Conservation (phyloP, 2,888 invertebrate genomes). For the Andrena flavipes region DNA sequence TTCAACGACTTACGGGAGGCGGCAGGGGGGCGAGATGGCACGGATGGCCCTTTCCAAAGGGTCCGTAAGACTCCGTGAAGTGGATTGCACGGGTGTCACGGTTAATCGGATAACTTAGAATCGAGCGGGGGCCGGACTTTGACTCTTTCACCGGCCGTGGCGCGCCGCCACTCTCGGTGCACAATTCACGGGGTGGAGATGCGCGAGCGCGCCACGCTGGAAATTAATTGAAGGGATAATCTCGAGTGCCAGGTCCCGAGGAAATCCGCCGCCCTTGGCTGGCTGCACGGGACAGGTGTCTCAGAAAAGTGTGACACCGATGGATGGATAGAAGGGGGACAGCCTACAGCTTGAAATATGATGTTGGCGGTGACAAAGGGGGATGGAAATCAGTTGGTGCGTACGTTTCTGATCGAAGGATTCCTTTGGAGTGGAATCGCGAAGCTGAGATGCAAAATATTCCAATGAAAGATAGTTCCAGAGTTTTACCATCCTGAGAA, state of each 20-base stretch:
- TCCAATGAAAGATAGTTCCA: too few relatives aligned
- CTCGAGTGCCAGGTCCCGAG: constrained; percentile 22
- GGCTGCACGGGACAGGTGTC: constrained; percentile 24
- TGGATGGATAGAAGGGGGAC: constrained; percentile 29
- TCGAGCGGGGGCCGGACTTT: constrained; percentile 67
- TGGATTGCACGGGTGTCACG: constrained; percentile 78
- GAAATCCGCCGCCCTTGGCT: constrained; percentile 36
- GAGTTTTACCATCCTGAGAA: constrained; percentile 2
- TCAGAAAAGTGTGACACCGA: constrained; percentile 32
- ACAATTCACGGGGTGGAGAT: constrained; percentile 27
- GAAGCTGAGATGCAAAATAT: too few relatives aligned
- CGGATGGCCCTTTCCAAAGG: constrained; percentile 57
- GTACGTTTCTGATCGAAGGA: too few relatives aligned
- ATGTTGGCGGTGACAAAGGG: background rate
- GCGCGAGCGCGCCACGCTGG: constrained; percentile 18
- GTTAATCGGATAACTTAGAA: constrained; percentile 79
- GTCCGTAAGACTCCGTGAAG: constrained; percentile 65
- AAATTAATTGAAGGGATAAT: constrained; percentile 59
- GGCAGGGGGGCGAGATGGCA: constrained; percentile 31
- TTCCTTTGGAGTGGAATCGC: too few relatives aligned
- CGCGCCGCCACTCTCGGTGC: constrained; percentile 29
- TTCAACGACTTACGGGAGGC: constrained; percentile 66
- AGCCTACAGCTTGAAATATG: constrained; percentile 20
- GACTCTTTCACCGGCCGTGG: constrained; percentile 63
- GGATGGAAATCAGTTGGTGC: background rate